phyloP scores from a whole-genome alignment of 2,888 invertebrate genomes.

The Eudemis profundana region DNA sequence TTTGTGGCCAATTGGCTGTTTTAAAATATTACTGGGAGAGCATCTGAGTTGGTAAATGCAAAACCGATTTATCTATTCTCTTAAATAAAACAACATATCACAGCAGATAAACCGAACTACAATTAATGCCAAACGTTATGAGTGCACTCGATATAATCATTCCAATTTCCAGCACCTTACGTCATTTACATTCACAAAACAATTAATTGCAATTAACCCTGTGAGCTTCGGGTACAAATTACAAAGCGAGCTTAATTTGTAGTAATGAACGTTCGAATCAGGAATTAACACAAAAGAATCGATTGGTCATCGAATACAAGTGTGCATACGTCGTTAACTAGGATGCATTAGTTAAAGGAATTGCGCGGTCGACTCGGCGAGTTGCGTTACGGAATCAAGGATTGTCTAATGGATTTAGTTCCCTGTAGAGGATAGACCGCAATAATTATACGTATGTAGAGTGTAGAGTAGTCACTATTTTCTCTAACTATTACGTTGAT shows the following conservation, averaged over 20 bases:
- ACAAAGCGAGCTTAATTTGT: slow-evolving; percentile 62
- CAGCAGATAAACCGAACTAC: neutral
- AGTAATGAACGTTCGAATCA: slow-evolving; percentile 64
- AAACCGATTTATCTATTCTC: no score
- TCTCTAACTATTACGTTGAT: no score
- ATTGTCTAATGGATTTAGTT: neutral
- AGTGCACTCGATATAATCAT: slow-evolving; percentile 19
- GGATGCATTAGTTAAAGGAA: neutral
- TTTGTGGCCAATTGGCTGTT: neutral
- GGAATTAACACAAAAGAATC: slow-evolving; percentile 67
- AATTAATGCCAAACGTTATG: neutral
- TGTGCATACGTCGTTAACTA: no score
- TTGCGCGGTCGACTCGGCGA: neutral
- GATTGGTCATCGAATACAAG: slow-evolving; percentile 16
- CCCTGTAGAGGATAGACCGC: no score
- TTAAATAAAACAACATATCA: neutral
- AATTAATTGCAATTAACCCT: slow-evolving; percentile 57
- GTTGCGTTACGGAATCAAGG: neutral
- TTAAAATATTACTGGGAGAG: no score
- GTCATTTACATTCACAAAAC: slow-evolving; percentile 41
- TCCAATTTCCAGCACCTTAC: slow-evolving; percentile 27
- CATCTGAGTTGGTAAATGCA: no score
- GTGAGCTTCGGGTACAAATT: slow-evolving; percentile 57
- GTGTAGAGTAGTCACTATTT: no score
- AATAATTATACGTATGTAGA: no score